Evolutionary conservation across 2,797 vertebrate genomes (phyloP).

Genomic region (Trachops cirrhosus): DNA sequence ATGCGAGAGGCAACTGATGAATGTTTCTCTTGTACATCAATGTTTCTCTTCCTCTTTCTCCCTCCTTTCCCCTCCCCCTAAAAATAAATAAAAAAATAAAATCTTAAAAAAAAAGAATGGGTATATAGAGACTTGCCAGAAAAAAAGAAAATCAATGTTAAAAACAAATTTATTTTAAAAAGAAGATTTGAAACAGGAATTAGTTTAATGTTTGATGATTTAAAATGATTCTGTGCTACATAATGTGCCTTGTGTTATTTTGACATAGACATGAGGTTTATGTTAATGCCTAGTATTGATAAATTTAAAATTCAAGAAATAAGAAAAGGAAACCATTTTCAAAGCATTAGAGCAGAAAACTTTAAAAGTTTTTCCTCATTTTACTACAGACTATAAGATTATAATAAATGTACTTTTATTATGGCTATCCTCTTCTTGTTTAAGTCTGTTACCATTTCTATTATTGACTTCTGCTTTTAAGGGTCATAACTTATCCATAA

Average conservation of each 20-base stretch:
- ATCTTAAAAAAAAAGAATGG: neutral
- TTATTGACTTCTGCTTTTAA: slow-evolving; percentile 22
- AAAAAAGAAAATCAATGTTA: neutral
- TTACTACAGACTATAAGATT: neutral
- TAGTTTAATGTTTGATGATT: slow-evolving; percentile 14
- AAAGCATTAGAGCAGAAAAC: slow-evolving; percentile 1
- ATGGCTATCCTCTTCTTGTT: neutral
- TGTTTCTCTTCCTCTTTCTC: neutral
- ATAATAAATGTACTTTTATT: slow-evolving; percentile 26
- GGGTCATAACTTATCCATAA: slow-evolving; percentile 14
- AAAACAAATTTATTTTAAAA: slow-evolving; percentile 29
- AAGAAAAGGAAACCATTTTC: slow-evolving; percentile 46
- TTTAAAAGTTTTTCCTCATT: neutral
- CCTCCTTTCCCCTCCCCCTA: neutral
- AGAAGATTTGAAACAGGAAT: neutral
- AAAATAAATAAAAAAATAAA: neutral
- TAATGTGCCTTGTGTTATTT: neutral
- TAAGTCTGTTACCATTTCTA: slow-evolving; percentile 1
- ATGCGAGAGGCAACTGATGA: neutral
- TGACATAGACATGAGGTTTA: neutral
- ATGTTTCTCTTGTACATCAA: neutral
- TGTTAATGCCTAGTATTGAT: neutral
- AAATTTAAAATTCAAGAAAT: slow-evolving; percentile 26
- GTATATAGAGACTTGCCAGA: neutral
- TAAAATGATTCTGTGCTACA: neutral